phyloP scores from a whole-genome alignment of 1,140 invertebrate genomes.

The Apis mellifera region Amel_HAv3.1 CM009934.2:7982001-7982500 shows the following conservation, averaged over 20 bases:
- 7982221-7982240: slow-evolving; percentile 4
- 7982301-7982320: neutral
- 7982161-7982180: neutral
- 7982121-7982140: slow-evolving; percentile 16
- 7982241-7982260: neutral
- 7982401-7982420: too few relatives aligned
- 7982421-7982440: slow-evolving; percentile 59
- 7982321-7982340: slow-evolving; percentile 19
- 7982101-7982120: slow-evolving; percentile 32
- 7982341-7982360: slow-evolving; percentile 6
- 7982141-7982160: neutral
- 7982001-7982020: slow-evolving; percentile 56
- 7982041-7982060: slow-evolving; percentile 34
- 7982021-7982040: slow-evolving; percentile 42
- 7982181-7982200: too few relatives aligned
- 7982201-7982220: neutral
- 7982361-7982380: slow-evolving; percentile 4
- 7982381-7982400: slow-evolving; percentile 14
- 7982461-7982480: slow-evolving; percentile 13
- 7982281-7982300: neutral
- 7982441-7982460: slow-evolving; percentile 19
- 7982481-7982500: too few relatives aligned
- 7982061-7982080: slow-evolving; percentile 54
- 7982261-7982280: too few relatives aligned
- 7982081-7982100: slow-evolving; percentile 57